Base-by-base conservation (phyloP, 2,888 invertebrate genomes). In the Brachynemurus nebulosus region DNA sequence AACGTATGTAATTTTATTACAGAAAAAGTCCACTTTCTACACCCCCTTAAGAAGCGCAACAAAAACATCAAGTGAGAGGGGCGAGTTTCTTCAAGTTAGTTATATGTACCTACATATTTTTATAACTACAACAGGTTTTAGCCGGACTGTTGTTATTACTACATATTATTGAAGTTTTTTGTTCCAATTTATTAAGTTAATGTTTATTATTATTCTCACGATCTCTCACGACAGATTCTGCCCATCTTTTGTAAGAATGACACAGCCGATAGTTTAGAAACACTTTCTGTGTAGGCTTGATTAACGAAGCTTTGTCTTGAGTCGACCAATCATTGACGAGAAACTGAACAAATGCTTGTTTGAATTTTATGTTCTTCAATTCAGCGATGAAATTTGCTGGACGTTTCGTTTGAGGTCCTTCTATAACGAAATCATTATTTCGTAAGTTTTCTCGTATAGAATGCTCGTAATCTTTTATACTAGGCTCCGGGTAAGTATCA, bases 351-450 rank as follows among this genome's bases (percentile, higher is more conserved):
- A 27, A 27, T 27, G 27, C 27, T 27, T 27, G 27, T 12, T 27
- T 27, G 27, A 27, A 27, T 27, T 27, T 27, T 27, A 27, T 27
- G 27, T 27, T 27, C 27, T 27, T 27, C 12, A 27, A 27, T 27
- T 27, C 27, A 12, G 27, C 27, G 9, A 27, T 27, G 27, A 27
- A 27, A 27, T 27, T 27, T 27, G 27, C 27, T 12, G 27, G 27
- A 27, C 27, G 27, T 27, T 27, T 27, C 27, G 27, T 27, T 27
- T 27, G 27, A 27, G 27, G 27, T 27, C 27, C 27, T 27, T 27
- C 27, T n/a, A 27, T 27, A 27, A 27, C 27, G 27, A 27, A 27
- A 27, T 27, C 27, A 27, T 27, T 12, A 27, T 27, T 27, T 27
- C 27, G 9, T 27, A 27, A 27, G 12, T 27, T 27, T n/a, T 27